Evolutionary conservation across 1,140 invertebrate species (phyloP), one percentile per base, ranked within the genome.

Genomic region (Cylas formicarius): DNA sequence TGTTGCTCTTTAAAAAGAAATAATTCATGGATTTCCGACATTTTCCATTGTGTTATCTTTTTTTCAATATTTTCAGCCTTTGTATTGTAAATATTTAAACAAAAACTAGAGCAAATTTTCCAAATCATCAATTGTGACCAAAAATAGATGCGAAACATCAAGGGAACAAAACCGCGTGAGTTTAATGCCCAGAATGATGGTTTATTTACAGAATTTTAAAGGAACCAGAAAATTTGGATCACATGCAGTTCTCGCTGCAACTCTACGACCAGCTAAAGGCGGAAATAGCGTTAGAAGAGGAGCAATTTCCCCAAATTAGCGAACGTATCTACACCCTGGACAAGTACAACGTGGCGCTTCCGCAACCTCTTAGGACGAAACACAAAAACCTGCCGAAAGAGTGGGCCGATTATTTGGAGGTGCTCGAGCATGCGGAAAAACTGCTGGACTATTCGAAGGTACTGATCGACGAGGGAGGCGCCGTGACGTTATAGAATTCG

Each of bases 241-340:
- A 76, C 40, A 72, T 82, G 62, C 71, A 77, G 50, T 58, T 63
- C 38, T 56, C 72, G 16, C 71, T 86, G 26, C 70, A 69, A 21
- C 72, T 80, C 18, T 81, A 80, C 63, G 76, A 84, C 36, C 69
- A 71, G 34, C 67, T 87, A 17, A 67, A 74, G 14, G 56, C 62
- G 21, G 84, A 86, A 57, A 68, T 78, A 49, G 56, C 68, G 1
- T 43, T 58, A 11, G 70, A 76, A 40, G 80, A 86, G 63, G 70
- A 72, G 46, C 74, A 78, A 48, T 86, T 90, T 59, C 74, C 77
- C 3, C 73, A 75, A 3, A 79, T 88, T 24, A 68, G 71, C 31
- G 84, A 88, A 24, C 76, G 86, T 61, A 82, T 84, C 68, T 63
- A 65, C 23, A 78, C 77, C 48, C 62, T 89, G 49, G 77, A 72